Evolutionary conservation across 2,113 vertebrate species (phyloP).

Genomic region (Ailuropoda melanoleuca): DNA sequence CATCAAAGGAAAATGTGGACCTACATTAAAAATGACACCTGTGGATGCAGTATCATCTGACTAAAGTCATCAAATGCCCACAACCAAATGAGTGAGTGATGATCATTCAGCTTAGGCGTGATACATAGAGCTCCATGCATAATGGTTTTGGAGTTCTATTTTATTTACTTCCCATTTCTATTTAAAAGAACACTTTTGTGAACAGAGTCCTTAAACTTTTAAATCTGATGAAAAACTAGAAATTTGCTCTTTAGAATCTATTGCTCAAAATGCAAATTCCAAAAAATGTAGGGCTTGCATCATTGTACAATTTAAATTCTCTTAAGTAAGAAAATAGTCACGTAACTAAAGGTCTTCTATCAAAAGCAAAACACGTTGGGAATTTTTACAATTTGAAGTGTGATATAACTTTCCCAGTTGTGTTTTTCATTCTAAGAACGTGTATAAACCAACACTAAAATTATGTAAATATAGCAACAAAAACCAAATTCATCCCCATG

Average conservation of each 20-base stretch:
- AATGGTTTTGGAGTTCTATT: slow-evolving; percentile 6
- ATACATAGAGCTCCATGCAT: not conserved
- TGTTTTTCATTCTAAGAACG: slow-evolving; percentile 33
- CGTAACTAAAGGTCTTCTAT: not conserved
- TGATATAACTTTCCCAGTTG: not conserved
- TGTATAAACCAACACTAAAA: not conserved
- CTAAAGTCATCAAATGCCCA: slow-evolving; percentile 34
- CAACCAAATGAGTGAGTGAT: not conserved
- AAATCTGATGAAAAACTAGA: not conserved
- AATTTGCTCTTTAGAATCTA: not conserved
- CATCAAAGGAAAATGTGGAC: not conserved
- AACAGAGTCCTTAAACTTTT: not conserved
- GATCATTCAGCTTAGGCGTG: not conserved
- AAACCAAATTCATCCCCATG: not conserved
- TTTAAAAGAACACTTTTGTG: not conserved
- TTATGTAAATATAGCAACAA: not conserved
- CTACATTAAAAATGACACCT: slow-evolving; percentile 53
- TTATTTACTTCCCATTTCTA: slow-evolving; percentile 7
- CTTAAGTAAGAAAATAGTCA: not conserved
- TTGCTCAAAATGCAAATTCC: slow-evolving; percentile 14
- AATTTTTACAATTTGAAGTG: not conserved
- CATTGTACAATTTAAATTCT: not conserved
- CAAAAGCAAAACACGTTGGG: slow-evolving; percentile 3
- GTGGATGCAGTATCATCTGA: not conserved
- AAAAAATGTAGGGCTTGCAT: not conserved